These are phyloP conservation scores for Platichthys stellatus DNA, from an alignment of 2,113 vertebrate genomes.

Conservation along the genomic window DNA sequence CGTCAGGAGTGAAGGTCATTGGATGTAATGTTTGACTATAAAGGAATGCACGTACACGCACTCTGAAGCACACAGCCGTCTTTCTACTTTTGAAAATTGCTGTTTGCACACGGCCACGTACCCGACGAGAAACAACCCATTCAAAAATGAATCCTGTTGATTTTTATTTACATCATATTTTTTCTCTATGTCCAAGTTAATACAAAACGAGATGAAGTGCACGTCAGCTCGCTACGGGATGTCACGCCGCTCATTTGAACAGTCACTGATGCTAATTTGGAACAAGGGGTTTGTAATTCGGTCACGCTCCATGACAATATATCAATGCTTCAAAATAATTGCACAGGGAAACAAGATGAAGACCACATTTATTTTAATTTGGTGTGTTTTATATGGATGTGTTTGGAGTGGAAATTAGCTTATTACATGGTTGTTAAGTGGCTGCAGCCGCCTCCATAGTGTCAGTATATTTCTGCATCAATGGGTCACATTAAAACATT, in stretches of 20 bases:
- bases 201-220: not conserved
- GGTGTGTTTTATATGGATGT: constrained; percentile 2
- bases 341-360: not conserved
- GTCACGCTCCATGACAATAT: not conserved
- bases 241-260: not conserved
- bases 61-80: not conserved
- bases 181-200: not conserved
- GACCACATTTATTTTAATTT: constrained; percentile 12
- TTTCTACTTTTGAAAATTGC: not conserved
- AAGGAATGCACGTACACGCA: not conserved
- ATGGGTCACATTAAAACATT: constrained; percentile 19
- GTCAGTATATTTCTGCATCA: constrained; percentile 5
- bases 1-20: constrained; percentile 43
- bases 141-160: not conserved
- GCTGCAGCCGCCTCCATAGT: constrained; percentile 1
- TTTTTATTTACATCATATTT: not conserved
- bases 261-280: not conserved
- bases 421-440: constrained; percentile 27
- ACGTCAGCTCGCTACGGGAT: not conserved
- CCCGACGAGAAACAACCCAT: not conserved
- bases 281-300: not conserved
- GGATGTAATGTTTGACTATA: constrained; percentile 52
- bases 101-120: not conserved
- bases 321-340: not conserved
- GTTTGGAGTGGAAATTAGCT: constrained; percentile 16